These are phyloP conservation scores for Spodoptera litura DNA, from an alignment of 1,140 invertebrate genomes.

Conservation along the genomic window DNA sequence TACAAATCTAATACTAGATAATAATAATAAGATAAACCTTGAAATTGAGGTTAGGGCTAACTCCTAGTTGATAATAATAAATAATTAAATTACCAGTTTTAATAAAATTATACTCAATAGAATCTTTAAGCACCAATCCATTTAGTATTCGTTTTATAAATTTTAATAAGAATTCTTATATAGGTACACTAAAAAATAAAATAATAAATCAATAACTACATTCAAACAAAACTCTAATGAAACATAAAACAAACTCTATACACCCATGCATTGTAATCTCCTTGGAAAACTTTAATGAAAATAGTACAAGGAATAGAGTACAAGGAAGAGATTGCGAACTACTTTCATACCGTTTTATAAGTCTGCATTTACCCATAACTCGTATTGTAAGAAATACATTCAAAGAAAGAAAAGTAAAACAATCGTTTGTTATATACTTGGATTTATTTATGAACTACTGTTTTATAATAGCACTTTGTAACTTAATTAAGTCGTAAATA, in stretches of 20 bases:
- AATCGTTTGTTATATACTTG: slow-evolving; percentile 13
- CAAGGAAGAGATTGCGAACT: slow-evolving; percentile 17
- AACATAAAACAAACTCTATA: neutral
- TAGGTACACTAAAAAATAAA: no score
- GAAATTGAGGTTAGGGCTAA: no score
- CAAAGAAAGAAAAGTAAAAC: slow-evolving; percentile 22
- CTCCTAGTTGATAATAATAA: no score
- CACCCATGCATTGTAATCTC: slow-evolving; percentile 29
- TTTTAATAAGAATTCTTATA: no score
- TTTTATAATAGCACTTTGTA: slow-evolving; percentile 7
- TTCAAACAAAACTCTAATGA: neutral
- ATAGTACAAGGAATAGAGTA: slow-evolving; percentile 26
- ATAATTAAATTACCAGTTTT: no score
- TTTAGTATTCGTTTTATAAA: no score
- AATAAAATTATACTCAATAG: no score
- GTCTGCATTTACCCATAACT: slow-evolving; percentile 27
- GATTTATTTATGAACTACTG: slow-evolving; percentile 16
- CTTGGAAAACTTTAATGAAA: slow-evolving; percentile 32
- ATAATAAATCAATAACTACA: no score
- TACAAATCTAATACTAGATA: no score
- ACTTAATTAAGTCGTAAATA: slow-evolving; percentile 20
- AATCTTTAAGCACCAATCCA: no score
- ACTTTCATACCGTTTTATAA: slow-evolving; percentile 25
- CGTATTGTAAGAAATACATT: slow-evolving; percentile 28
- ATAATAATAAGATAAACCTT: no score